These are phyloP conservation scores for Drosophila simulans DNA, from an alignment of 1,140 invertebrate species.

Conservation along the genomic window DNA sequence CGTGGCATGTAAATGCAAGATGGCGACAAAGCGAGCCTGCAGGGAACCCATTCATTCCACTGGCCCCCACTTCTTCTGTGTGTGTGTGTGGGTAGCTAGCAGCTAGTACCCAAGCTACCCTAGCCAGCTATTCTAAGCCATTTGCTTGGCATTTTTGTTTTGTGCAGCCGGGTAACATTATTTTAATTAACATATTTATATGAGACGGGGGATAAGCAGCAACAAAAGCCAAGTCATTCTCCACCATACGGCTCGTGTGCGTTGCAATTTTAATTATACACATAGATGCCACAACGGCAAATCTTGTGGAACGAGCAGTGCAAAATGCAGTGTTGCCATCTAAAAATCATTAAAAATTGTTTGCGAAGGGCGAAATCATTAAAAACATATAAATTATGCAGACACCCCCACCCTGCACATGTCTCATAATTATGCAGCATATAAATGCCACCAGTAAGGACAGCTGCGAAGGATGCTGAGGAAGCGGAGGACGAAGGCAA, in stretches of 20 bases:
- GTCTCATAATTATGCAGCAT: slow-evolving; percentile 63
- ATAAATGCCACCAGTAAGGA: slow-evolving; percentile 58
- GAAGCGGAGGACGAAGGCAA: slow-evolving; percentile 18
- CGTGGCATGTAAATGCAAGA: slow-evolving; percentile 78
- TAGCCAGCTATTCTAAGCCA: slow-evolving; percentile 72
- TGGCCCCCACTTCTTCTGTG: slow-evolving; percentile 2
- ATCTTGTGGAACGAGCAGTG: slow-evolving; percentile 45
- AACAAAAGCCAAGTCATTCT: slow-evolving; percentile 56
- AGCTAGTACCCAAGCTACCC: not conserved
- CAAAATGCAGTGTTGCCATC: slow-evolving; percentile 43
- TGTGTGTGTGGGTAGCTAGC: no score
- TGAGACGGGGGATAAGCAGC: slow-evolving; percentile 32
- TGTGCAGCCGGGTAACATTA: slow-evolving; percentile 72
- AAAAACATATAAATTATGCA: slow-evolving; percentile 82
- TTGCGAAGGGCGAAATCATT: slow-evolving; percentile 73
- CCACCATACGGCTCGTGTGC: slow-evolving; percentile 34
- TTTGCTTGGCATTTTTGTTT: slow-evolving; percentile 71
- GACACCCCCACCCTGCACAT: slow-evolving; percentile 12
- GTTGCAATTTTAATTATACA: slow-evolving; percentile 81
- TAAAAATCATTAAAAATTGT: slow-evolving; percentile 79
- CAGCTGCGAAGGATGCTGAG: slow-evolving; percentile 19
- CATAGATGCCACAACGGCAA: slow-evolving; percentile 33
- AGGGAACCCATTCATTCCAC: slow-evolving; percentile 40
- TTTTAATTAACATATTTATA: slow-evolving; percentile 83
- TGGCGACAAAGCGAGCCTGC: slow-evolving; percentile 76